Evolutionary conservation across 2,797 vertebrate species (phyloP).

Genomic region (Arctocebus calabarensis): DNA sequence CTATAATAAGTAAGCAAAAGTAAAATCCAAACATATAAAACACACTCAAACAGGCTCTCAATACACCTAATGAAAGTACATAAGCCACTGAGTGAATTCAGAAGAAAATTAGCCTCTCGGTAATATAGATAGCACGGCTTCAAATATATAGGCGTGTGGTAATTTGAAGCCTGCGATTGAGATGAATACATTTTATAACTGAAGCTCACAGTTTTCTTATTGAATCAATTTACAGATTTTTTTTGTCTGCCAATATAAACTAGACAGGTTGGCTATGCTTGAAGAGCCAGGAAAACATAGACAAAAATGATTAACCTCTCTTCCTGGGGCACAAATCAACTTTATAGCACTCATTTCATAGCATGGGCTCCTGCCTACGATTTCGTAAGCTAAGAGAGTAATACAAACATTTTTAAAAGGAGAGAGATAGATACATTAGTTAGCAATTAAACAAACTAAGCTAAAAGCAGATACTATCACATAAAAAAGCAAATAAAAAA

Average conservation of each 20-base stretch:
- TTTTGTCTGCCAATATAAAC: not conserved
- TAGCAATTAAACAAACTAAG: not conserved
- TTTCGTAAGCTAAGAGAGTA: constrained; percentile 18
- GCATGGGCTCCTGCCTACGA: not conserved
- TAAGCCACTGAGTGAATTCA: not conserved
- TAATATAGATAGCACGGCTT: not conserved
- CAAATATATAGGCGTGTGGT: not conserved
- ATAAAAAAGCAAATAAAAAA: constrained; percentile 11
- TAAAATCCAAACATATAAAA: constrained; percentile 44
- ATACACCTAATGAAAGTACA: not conserved
- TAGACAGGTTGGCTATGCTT: not conserved
- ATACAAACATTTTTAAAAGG: not conserved
- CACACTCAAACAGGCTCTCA: not conserved
- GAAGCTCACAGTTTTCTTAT: not conserved
- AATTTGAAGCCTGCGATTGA: constrained; percentile 31
- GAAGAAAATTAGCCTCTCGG: not conserved
- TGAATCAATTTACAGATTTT: not conserved
- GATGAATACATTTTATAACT: not conserved
- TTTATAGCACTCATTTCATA: not conserved
- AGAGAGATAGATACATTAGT: not conserved
- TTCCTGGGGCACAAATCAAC: not conserved
- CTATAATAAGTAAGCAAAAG: constrained; percentile 43
- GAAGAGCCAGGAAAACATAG: not conserved
- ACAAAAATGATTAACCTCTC: not conserved
- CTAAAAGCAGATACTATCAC: not conserved